Percentiles rank a stretch among this genome's conserved stretches.
These are phyloP conservation scores for Isoperla grammatica DNA, from an alignment of 2,888 invertebrate genomes.

Conservation along the genomic window DNA sequence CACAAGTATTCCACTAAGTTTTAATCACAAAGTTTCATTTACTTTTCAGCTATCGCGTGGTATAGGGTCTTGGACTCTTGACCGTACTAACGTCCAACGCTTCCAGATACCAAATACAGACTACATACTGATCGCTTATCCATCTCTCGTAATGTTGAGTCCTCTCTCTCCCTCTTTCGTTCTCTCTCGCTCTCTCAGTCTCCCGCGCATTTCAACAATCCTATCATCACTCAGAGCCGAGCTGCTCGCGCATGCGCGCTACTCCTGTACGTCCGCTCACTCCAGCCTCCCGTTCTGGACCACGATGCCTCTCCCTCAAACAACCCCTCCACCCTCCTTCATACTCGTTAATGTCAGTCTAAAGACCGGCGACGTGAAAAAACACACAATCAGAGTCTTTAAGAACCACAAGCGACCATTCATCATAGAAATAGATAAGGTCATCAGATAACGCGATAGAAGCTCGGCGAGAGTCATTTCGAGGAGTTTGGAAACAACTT, in stretches of 20 bases:
- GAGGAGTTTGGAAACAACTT: background rate
- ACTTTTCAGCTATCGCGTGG: too few relatives aligned
- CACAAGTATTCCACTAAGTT: too few relatives aligned
- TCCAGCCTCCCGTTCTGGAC: conserved; percentile 1
- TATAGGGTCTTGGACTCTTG: background rate
- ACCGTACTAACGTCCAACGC: background rate
- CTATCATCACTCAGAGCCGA: background rate
- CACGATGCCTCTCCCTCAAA: background rate
- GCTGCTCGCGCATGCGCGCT: background rate
- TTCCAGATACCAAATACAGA: conserved; percentile 9
- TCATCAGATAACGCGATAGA: background rate
- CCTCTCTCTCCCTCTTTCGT: too few relatives aligned
- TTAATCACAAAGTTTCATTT: too few relatives aligned
- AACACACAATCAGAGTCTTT: conserved; percentile 12
- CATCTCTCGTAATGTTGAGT: conserved; percentile 1
- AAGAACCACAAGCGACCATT: conserved; percentile 6
- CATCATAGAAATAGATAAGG: conserved; percentile 13
- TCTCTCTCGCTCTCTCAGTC: background rate
- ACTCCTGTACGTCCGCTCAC: background rate
- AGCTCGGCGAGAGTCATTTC: background rate
- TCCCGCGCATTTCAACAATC: conserved; percentile 6
- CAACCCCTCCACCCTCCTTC: conserved; percentile 6
- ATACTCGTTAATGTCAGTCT: conserved; percentile 9
- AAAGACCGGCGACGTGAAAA: conserved; percentile 4
- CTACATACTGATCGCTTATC: conserved; percentile 5